A percentile compares a stretch with the other conserved stretches of the same genome.
phyloP scores from a whole-genome alignment of 2,797 vertebrate genomes.

The Taeniopygia guttata region DNA sequence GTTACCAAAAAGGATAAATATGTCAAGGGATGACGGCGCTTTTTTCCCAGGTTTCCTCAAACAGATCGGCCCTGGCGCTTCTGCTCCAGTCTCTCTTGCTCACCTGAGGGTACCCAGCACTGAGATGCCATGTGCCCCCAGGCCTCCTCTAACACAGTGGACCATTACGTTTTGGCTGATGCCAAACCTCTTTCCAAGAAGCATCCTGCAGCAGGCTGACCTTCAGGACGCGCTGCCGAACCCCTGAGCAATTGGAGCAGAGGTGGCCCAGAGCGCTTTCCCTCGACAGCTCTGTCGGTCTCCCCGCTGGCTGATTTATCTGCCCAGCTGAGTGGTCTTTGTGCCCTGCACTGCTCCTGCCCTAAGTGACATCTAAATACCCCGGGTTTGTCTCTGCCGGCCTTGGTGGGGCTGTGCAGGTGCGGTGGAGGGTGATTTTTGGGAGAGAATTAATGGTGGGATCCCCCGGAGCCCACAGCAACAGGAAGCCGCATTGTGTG shows the following conservation, averaged over 20 bases:
- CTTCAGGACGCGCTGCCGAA: rapidly evolving
- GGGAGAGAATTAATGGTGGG: conserved; percentile 15
- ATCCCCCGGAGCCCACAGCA: neutral
- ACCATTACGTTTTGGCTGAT: rapidly evolving
- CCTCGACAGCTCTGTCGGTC: neutral
- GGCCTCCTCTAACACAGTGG: rapidly evolving
- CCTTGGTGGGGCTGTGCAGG: neutral
- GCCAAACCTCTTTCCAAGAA: neutral
- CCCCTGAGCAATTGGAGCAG: neutral
- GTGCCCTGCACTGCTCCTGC: rapidly evolving
- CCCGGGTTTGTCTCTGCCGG: neutral
- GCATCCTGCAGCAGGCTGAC: neutral
- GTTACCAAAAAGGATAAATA: neutral
- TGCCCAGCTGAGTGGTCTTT: neutral
- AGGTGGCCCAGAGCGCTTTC: neutral
- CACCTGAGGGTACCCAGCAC: rapidly evolving
- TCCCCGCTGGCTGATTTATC: rapidly evolving
- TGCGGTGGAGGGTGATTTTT: neutral
- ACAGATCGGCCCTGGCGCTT: rapidly evolving
- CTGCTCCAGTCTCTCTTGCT: neutral
- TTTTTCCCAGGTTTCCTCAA: neutral
- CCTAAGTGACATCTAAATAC: rapidly evolving
- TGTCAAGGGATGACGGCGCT: neutral
- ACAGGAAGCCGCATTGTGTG: conserved; percentile 55
- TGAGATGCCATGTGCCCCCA: rapidly evolving